Evolutionary conservation across 2,888 invertebrate genomes (phyloP).

Genomic region (Hypomecis atomaria): DNA sequence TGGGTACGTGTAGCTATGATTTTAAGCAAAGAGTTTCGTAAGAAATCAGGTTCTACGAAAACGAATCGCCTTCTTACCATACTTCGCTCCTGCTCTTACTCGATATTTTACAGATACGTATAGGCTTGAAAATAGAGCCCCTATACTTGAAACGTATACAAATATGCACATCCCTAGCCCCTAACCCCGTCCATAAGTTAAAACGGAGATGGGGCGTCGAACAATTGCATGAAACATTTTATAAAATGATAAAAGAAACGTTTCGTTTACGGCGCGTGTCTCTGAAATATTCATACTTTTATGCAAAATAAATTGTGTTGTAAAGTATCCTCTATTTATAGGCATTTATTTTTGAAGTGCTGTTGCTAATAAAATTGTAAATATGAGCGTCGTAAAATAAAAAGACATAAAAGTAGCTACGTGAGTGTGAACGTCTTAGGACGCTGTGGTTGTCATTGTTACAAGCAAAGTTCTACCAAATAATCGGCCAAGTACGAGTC

Average conservation of each 20-base stretch:
- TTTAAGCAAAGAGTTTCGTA: no score
- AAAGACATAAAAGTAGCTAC: conserved; percentile 3
- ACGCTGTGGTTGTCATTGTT: conserved; percentile 6
- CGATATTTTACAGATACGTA: no score
- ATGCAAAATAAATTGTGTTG: conserved; percentile 34
- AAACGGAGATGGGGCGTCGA: conserved; percentile 32
- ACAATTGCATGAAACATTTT: conserved; percentile 35
- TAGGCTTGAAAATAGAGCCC: no score
- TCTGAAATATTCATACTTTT: conserved; percentile 41
- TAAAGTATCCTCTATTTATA: conserved; percentile 18
- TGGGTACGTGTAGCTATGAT: no score
- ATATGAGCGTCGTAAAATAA: conserved; percentile 10
- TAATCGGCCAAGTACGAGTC: no score
- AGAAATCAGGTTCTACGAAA: no score
- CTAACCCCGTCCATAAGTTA: conserved; percentile 26
- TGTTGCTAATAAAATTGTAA: conserved; percentile 10
- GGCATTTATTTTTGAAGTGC: conserved; percentile 17
- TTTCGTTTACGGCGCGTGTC: conserved; percentile 30
- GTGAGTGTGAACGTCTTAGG: conserved; percentile 12
- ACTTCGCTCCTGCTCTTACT: no score
- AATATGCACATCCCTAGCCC: not conserved
- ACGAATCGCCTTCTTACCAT: no score
- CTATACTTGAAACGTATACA: conserved; percentile 6
- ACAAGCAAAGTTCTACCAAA: not conserved
- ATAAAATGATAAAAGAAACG: conserved; percentile 35